Conservation (phyloP, 2,113 vertebrate species). For the Anser cygnoides region DNA sequence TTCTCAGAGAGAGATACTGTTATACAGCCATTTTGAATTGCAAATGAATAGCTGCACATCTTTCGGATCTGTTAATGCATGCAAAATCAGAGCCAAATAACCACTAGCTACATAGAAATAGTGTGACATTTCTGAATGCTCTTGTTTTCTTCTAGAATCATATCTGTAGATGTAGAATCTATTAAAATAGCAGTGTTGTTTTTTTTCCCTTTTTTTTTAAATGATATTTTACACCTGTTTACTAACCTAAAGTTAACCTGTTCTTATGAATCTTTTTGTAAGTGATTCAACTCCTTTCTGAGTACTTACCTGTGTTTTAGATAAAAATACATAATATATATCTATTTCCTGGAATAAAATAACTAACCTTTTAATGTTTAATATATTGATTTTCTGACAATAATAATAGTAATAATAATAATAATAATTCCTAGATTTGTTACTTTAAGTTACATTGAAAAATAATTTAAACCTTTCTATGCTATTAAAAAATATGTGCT, state of each 20-base stretch:
- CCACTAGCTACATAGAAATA: neutral
- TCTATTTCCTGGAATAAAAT: neutral
- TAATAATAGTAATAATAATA: neutral
- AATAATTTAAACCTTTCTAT: neutral
- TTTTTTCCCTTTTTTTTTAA: neutral
- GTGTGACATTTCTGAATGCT: neutral
- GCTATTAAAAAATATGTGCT: neutral
- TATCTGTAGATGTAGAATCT: neutral
- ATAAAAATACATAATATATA: fast-evolving
- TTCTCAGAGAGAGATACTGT: neutral
- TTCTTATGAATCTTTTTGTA: neutral
- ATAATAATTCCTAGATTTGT: fast-evolving
- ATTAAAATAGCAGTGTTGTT: neutral
- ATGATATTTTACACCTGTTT: neutral
- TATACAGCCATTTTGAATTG: constrained; percentile 21
- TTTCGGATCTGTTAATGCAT: neutral
- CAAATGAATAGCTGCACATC: neutral
- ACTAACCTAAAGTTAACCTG: neutral
- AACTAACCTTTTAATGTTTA: neutral
- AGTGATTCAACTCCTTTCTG: neutral
- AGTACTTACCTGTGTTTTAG: neutral
- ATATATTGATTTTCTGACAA: fast-evolving
- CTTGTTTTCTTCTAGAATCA: neutral
- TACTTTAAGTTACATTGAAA: neutral
- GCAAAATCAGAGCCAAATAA: neutral